Evolutionary conservation across 2,113 vertebrate species (phyloP), one percentile per base, ranked within the genome.

Genomic region (Python bivittatus): DNA sequence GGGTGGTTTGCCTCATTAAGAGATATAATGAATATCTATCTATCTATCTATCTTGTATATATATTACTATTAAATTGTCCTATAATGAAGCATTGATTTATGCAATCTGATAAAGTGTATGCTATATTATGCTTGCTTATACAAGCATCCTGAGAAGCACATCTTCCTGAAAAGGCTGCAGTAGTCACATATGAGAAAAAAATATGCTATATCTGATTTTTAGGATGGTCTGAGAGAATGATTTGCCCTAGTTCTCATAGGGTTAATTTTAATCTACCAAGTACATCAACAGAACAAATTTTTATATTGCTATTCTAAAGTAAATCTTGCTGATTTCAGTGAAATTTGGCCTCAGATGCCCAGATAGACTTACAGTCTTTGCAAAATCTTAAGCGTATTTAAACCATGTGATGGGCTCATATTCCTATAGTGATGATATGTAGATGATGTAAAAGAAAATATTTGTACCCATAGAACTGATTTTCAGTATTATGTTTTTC

Each of bases 231-330:
- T 64, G 25, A 68, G 25, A 89, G 38, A 48, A 42, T 61, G 42
- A n/a, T 12, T 94, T 88, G 52, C 54, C 89, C 44, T 92, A 86
- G 27, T 6, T 87, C 94, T 9, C 5, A 86, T 12, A 88, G 20
- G 33, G 52, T 6, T n/a, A 2, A 86, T 44, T 60, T 42, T 38
- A 27, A 86, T 1, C 20, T 58, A 23, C 15, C 44, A 33, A 61
- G 3, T n/a, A 17, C 7, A 87, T 58, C 61, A 60, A 52, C 25
- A 0, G 33, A 44, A 27, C 6, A 42, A 0, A 54, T 4, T 0
- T 48, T 48, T 48, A 48, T 48, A 48, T 48, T 4, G 48, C 48
- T 48, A 48, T 48, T 48, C 48, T 48, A 6, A 48, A 48, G 48
- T 48, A 48, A 48, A 48, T 48, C 48, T 48, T 48, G 48, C 48